Conservation (phyloP, 1,140 invertebrate genomes). For the Zaprionus kolodkinae region DNA sequence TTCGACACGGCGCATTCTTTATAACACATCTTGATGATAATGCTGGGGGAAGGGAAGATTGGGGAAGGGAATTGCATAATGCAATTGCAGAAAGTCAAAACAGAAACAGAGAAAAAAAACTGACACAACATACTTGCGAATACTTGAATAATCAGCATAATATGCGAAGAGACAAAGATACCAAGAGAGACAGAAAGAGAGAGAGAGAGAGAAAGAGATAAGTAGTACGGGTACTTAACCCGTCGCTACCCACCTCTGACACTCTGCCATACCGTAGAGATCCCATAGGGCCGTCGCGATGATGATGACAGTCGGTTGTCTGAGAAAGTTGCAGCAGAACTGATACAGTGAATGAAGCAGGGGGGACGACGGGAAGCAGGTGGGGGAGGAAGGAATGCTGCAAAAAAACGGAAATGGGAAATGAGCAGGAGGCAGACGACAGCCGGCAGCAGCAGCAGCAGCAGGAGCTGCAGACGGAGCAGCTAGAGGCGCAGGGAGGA, state of each 20-base stretch:
- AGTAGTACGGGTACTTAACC: constrained; percentile 12
- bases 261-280: neutral
- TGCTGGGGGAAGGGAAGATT: constrained; percentile 13
- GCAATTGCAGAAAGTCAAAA: constrained; percentile 61
- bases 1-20: constrained; percentile 48
- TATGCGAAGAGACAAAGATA: constrained; percentile 56
- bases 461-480: neutral
- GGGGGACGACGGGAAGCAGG: neutral
- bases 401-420: constrained; percentile 5
- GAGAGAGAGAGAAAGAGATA: constrained; percentile 43
- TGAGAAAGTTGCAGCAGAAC: constrained; percentile 63
- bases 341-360: constrained; percentile 18
- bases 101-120: constrained; percentile 37
- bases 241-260: neutral
- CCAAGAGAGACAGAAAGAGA: constrained; percentile 45
- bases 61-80: constrained; percentile 58
- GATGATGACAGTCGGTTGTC: constrained; percentile 63
- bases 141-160: constrained; percentile 63
- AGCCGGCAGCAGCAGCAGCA: neutral
- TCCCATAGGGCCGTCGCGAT: constrained; percentile 35
- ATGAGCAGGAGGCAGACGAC: neutral
- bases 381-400: neutral
- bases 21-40: constrained; percentile 55
- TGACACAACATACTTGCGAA: constrained; percentile 48
- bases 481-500: neutral